A percentile compares a stretch with the other conserved stretches of the same genome.
Evolutionary conservation across 1,140 invertebrate genomes (phyloP).

Genomic region (Brachionus angularis): DNA sequence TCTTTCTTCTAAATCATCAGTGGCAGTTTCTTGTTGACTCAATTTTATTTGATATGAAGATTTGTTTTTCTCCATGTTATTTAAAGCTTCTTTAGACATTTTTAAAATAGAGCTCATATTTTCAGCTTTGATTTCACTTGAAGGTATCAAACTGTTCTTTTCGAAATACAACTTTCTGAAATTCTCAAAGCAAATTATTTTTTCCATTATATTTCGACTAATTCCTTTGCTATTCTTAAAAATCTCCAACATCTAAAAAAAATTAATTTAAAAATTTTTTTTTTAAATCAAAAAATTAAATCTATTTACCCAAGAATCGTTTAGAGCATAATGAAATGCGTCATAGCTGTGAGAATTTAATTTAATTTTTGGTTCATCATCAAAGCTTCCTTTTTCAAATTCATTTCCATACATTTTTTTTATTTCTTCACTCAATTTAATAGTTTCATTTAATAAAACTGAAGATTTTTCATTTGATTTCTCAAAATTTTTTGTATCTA

Average conservation of each 20-base stretch:
- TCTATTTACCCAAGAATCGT: not conserved
- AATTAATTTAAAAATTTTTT: not conserved
- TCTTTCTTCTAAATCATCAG: too few relatives aligned
- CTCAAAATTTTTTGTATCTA: not conserved
- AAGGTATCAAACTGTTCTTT: too few relatives aligned
- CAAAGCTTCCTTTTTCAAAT: not conserved
- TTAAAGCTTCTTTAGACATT: too few relatives aligned
- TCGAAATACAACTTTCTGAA: not conserved
- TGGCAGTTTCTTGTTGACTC: too few relatives aligned
- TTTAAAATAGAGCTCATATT: too few relatives aligned
- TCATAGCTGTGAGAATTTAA: not conserved
- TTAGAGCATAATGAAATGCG: not conserved
- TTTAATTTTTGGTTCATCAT: not conserved
- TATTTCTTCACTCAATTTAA: constrained; percentile 3
- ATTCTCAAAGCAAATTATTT: not conserved
- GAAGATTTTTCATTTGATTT: too few relatives aligned
- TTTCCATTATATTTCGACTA: not conserved
- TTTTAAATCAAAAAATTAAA: not conserved
- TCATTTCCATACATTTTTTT: not conserved
- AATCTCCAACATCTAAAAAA: not conserved
- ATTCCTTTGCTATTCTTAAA: not conserved
- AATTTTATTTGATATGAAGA: too few relatives aligned
- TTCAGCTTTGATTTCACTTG: too few relatives aligned
- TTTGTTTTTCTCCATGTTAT: too few relatives aligned
- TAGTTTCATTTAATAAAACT: not conserved